Base-by-base conservation (phyloP, 53 echinoderm and acorn worm genomes). In the Hippasteria phrygiana region DNA sequence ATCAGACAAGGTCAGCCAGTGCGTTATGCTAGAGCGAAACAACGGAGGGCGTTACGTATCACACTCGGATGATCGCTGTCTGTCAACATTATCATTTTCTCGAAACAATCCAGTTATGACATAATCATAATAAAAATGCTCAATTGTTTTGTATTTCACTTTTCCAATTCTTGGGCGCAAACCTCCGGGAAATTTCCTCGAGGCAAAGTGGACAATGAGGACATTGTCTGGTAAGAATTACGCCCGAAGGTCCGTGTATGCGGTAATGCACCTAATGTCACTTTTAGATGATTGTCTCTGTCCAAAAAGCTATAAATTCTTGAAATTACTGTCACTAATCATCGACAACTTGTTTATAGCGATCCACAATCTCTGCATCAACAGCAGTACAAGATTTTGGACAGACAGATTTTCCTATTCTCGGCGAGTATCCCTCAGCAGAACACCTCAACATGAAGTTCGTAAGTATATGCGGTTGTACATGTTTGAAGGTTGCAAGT, bases 181-280 rank as follows among this genome's bases (percentile, higher is more conserved):
- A n/a, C 59, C 59, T 20, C 16, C 2, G 20, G 59, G 59, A 26
- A 8, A 59, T 24, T 24, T 24, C 59, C 59, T 59, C 24, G 51
- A 18, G 59, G 59, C 22, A 22, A 59, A 59, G 26, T 20, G 26
- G 2, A 22, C n/a, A 4, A 54, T 18, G 14, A 22, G 20, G 3
- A 26, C 2, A 66, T 66, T 66, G 67, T 66, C 34, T 11, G 12
- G 35, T 33, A 66, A 35, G 3, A 14, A 33, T 66, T 13, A 66
- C 34, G 67, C 67, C 67, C 12, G 33, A 66, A 66, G 35, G 67
- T 66, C 67, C 67, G 67, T 66, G 35, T 66, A 66, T 66, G 67
- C 34, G 10, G 67, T 66, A 34, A 66, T 66, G 32, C 14, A 27
- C 13, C 3, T 64, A 55, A 59, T 59, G 59, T 59, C 26, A 59